These are phyloP conservation scores for Bibio marci DNA, from an alignment of 2,888 invertebrate genomes.

Conservation along the genomic window DNA sequence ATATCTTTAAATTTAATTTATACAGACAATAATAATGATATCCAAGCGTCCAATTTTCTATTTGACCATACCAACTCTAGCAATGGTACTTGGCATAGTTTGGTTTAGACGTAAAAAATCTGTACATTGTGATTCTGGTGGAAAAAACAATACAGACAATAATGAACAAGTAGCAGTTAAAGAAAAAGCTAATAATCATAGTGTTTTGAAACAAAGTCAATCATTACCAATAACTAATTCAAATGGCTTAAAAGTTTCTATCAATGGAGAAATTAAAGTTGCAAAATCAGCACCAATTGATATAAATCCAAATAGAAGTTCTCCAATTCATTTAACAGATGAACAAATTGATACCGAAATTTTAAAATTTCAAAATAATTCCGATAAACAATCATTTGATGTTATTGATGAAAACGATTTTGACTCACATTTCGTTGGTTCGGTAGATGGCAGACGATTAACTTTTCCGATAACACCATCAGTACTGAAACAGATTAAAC, in stretches of 20 bases:
- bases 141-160: conserved; percentile 34
- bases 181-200: neutral
- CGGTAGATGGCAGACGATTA: conserved; percentile 12
- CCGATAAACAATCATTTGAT: conserved; percentile 15
- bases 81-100: conserved; percentile 55
- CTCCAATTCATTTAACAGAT: conserved; percentile 41
- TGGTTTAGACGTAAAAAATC: conserved; percentile 67
- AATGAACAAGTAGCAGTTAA: conserved; percentile 8
- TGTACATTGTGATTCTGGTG: conserved; percentile 58
- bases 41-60: too few relatives aligned
- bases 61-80: conserved; percentile 64
- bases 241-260: conserved; percentile 5
- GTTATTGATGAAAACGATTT: conserved; percentile 11
- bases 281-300: conserved; percentile 51
- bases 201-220: conserved; percentile 6
- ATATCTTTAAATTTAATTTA: too few relatives aligned
- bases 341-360: conserved; percentile 52
- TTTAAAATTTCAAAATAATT: conserved; percentile 16
- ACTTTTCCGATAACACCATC: conserved; percentile 11
- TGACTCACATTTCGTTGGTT: conserved; percentile 18
- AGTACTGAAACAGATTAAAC: conserved; percentile 12
- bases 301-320: conserved; percentile 23
- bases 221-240: conserved; percentile 7
- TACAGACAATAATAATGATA: too few relatives aligned
- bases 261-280: conserved; percentile 19